A percentile compares a stretch with the other conserved stretches of the same genome.
Evolutionary conservation across 35 echinoderm and acorn worm species (phyloP).

Genomic region (Hemicentrotus pulcherrimus): DNA sequence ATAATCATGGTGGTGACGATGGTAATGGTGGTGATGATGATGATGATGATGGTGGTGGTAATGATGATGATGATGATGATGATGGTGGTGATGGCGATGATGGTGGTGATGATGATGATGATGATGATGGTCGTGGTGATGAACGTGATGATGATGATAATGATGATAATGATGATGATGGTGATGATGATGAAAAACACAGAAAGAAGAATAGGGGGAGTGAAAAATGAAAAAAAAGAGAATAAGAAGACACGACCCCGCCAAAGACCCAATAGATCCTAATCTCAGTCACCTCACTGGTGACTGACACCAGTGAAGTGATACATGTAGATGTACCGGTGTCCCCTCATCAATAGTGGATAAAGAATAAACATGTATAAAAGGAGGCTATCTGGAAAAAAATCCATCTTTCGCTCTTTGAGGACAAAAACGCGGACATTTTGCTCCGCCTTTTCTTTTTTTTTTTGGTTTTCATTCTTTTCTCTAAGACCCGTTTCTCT

Average conservation of each 20-base stretch:
- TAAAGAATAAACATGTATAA: too few relatives aligned
- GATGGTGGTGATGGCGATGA: slow-evolving; percentile 22
- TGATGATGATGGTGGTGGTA: slow-evolving; percentile 37
- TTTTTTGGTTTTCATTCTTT: too few relatives aligned
- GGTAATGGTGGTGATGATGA: slow-evolving; percentile 3
- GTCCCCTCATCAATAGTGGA: too few relatives aligned
- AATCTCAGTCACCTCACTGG: too few relatives aligned
- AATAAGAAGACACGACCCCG: background rate
- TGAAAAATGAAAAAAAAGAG: background rate
- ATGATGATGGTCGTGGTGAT: slow-evolving; percentile 21
- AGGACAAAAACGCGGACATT: too few relatives aligned
- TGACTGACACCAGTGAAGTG: too few relatives aligned
- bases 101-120: slow-evolving; percentile 1
- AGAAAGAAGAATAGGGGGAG: background rate
- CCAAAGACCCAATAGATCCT: too few relatives aligned
- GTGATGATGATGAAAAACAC: background rate
- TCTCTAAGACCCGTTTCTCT: too few relatives aligned
- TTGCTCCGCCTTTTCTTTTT: too few relatives aligned
- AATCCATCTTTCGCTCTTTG: too few relatives aligned
- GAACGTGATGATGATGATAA: slow-evolving; percentile 8
- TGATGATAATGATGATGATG: slow-evolving; percentile 44
- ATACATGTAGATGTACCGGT: too few relatives aligned
- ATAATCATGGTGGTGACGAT: background rate
- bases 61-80: slow-evolving; percentile 43
- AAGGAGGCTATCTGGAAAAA: too few relatives aligned